These are phyloP conservation scores for Pseudomyrmex gracilis DNA, from an alignment of 1,140 invertebrate species.

Conservation along the genomic window DNA sequence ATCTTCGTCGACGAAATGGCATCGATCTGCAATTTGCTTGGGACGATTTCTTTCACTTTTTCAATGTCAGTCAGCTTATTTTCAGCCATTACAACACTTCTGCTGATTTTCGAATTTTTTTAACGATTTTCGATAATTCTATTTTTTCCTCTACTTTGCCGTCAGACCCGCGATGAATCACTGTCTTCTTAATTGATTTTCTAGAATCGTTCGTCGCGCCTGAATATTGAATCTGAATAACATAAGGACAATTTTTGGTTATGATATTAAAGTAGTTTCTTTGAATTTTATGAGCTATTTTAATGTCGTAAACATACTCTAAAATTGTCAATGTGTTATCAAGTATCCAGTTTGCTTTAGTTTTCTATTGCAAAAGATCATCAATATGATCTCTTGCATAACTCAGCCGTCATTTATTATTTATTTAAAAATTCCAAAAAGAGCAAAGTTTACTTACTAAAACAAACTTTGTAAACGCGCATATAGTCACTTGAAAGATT, in stretches of 20 bases:
- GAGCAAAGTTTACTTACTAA: background rate
- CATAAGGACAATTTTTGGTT: background rate
- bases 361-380: no score
- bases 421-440: no score
- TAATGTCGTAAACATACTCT: no score
- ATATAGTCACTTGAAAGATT: background rate
- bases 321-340: no score
- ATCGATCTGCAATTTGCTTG: conserved; percentile 4
- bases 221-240: conserved; percentile 29
- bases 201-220: background rate
- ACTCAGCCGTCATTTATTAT: no score
- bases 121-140: conserved; percentile 58
- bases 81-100: conserved; percentile 48
- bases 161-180: conserved; percentile 9
- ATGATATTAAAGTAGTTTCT: no score
- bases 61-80: conserved; percentile 26
- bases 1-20: conserved; percentile 34
- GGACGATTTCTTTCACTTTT: conserved; percentile 20
- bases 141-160: conserved; percentile 42
- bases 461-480: background rate
- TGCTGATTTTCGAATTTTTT: conserved; percentile 32
- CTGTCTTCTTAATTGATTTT: background rate
- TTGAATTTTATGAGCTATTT: no score
- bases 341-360: no score
- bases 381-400: no score